Conservation (phyloP, 64 coral and sea anemone species). For the Astreopora myriophthalma region DNA sequence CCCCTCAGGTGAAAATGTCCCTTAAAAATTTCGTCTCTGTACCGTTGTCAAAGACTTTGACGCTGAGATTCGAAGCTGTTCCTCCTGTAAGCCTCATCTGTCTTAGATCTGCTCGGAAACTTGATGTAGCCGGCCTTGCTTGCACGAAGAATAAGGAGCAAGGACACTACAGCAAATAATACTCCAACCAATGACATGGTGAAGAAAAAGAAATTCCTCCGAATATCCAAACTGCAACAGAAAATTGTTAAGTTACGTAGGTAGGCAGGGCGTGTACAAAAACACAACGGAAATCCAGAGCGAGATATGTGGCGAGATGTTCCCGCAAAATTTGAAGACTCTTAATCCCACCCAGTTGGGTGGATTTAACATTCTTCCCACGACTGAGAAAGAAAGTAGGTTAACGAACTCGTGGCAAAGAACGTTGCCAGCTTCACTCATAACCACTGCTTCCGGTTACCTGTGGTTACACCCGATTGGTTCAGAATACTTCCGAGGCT, state of each 20-base stretch:
- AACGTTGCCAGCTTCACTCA: no score
- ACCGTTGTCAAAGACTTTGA: background rate
- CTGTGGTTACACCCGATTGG: no score
- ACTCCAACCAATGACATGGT: background rate
- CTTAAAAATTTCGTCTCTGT: no score
- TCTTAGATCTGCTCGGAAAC: background rate
- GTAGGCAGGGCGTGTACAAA: background rate
- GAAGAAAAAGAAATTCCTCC: background rate
- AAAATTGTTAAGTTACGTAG: background rate
- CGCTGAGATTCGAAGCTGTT: background rate
- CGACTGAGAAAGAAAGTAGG: no score
- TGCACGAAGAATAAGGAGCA: background rate
- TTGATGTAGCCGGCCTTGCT: background rate
- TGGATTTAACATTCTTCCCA: no score
- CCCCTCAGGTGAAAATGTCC: no score
- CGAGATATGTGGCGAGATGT: no score
- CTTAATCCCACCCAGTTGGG: no score
- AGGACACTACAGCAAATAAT: background rate
- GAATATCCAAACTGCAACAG: background rate
- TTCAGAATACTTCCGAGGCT: no score
- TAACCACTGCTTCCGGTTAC: no score
- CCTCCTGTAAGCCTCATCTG: background rate
- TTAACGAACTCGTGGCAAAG: no score
- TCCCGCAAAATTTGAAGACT: no score
- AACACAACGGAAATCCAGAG: background rate